Percentiles rank a stretch among this genome's conserved stretches.
Conservation (phyloP, 2,797 vertebrate genomes). For the Orientallactaga sibirica region DNA sequence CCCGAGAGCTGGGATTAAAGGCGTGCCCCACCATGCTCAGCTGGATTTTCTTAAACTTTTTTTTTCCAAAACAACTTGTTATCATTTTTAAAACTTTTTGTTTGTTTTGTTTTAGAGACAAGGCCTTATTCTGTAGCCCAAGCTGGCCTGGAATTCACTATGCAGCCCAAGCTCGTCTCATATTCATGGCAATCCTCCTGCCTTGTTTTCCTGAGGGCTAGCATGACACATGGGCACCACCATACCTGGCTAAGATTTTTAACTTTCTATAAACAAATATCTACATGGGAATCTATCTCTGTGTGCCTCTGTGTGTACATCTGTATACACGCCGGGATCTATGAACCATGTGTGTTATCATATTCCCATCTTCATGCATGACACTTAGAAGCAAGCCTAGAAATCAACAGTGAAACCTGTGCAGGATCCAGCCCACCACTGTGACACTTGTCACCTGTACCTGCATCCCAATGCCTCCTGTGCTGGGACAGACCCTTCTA, state of each 20-base stretch:
- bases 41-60: background rate
- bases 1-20: background rate
- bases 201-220: background rate
- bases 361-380: rapidly evolving
- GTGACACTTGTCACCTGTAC: rapidly evolving
- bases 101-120: background rate
- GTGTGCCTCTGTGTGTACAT: too few species aligned
- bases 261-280: background rate
- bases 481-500: rapidly evolving
- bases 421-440: background rate
- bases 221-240: background rate
- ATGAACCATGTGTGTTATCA: rapidly evolving
- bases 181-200: background rate
- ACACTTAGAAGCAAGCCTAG: background rate
- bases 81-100: too few species aligned
- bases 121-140: background rate
- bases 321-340: background rate
- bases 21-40: background rate
- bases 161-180: background rate
- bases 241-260: background rate
- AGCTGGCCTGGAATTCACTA: background rate
- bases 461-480: rapidly evolving
- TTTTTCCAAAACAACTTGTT: too few species aligned
- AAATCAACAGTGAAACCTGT: rapidly evolving
- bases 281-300: too few species aligned